phyloP scores from a whole-genome alignment of 2,113 vertebrate genomes.

The Sporophila hypoxantha region DNA sequence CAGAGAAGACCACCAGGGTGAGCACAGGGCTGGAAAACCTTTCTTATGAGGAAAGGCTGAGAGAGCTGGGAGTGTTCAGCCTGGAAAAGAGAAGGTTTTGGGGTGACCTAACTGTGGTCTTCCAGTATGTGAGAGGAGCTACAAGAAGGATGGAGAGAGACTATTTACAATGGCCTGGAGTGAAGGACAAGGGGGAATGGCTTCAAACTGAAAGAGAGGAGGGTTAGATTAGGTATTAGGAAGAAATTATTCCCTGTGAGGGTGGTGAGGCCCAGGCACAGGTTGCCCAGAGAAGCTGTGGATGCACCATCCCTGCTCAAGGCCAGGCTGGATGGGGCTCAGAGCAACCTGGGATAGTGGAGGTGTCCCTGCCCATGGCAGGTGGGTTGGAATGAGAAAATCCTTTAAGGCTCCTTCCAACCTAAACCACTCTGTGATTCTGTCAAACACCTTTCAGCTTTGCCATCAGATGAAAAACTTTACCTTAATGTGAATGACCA shows the following conservation, averaged over 20 bases:
- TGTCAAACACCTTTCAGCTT: background rate
- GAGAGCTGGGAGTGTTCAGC: background rate
- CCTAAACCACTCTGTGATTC: background rate
- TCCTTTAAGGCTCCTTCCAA: background rate
- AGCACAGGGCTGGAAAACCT: background rate
- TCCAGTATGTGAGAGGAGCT: background rate
- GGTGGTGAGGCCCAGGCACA: background rate
- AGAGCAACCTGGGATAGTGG: background rate
- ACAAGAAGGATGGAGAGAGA: background rate
- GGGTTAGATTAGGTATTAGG: too few species aligned
- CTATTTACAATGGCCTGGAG: background rate
- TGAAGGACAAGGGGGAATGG: background rate
- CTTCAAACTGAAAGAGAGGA: background rate
- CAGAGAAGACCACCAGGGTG: background rate
- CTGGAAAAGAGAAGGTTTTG: background rate
- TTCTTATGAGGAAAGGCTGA: background rate
- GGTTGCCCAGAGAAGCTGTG: background rate
- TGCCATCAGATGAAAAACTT: background rate
- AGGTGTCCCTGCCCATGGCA: background rate
- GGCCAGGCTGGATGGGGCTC: accelerated
- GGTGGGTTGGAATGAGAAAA: accelerated
- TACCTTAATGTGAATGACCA: background rate
- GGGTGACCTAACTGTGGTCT: accelerated
- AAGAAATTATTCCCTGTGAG: background rate
- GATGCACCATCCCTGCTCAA: background rate